Percentiles rank a stretch among this genome's conserved stretches.
Conservation (phyloP, 2,113 vertebrate species). For the Podarcis raffonei region DNA sequence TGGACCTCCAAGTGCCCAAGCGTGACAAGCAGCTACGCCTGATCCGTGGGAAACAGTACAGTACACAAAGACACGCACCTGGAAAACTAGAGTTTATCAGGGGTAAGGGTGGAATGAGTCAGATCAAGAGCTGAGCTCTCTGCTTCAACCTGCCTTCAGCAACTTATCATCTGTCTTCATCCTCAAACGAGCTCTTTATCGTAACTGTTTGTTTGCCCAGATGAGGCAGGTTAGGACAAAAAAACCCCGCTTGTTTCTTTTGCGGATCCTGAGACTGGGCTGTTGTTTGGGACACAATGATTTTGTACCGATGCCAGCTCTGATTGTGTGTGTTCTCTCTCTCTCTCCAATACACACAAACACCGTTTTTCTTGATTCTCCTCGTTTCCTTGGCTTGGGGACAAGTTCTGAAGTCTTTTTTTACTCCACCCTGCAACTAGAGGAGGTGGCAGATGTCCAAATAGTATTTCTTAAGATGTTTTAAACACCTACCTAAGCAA, state of each 20-base stretch:
- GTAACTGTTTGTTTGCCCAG: accelerated
- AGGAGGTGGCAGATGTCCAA: conserved; percentile 40
- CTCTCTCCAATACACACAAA: not conserved
- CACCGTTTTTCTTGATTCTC: not conserved
- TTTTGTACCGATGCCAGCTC: conserved; percentile 29
- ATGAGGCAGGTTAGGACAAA: conserved; percentile 35
- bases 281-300: not conserved
- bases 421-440: not conserved
- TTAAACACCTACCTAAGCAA: not conserved
- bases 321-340: not conserved
- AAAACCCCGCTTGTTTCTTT: not conserved
- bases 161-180: not conserved
- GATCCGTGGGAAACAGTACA: not conserved
- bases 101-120: not conserved
- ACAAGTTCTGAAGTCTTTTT: not conserved
- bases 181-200: not conserved
- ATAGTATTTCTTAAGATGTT: not conserved
- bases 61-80: not conserved
- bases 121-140: not conserved
- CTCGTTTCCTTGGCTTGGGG: conserved; percentile 24
- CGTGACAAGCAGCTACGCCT: not conserved
- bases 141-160: not conserved
- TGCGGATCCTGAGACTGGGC: not conserved
- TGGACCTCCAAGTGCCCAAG: too few species aligned
- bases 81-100: not conserved